These are phyloP conservation scores for Salvelinus sp. DNA, from an alignment of 2,113 vertebrate species.

Conservation along the genomic window DNA sequence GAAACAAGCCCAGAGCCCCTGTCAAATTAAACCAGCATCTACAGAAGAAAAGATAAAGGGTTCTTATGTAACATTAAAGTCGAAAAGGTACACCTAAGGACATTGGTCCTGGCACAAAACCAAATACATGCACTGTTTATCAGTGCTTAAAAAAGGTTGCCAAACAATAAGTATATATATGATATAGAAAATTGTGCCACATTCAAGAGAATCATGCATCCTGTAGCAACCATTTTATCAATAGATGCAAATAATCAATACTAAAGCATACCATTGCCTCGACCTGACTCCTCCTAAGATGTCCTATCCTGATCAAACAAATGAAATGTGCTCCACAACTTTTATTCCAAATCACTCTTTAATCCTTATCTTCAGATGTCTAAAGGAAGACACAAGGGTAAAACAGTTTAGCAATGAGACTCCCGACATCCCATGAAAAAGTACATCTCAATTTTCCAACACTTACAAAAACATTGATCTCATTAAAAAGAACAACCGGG, in stretches of 20 bases:
- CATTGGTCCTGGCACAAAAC: conserved; percentile 59
- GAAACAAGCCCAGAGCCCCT: not conserved
- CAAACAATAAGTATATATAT: conserved; percentile 40
- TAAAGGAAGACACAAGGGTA: conserved; percentile 99
- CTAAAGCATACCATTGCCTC: conserved; percentile 98
- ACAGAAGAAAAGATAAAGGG: conserved; percentile 37
- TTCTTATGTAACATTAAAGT: conserved; percentile 49
- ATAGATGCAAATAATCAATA: conserved; percentile 79
- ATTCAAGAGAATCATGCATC: conserved; percentile 60
- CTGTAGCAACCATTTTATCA: conserved; percentile 62
- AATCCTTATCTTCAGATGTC: conserved; percentile 99
- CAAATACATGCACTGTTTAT: conserved; percentile 31
- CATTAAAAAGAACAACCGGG: conserved; percentile 72
- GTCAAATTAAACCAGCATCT: conserved; percentile 35
- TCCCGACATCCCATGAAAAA: conserved; percentile 72
- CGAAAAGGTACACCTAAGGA: conserved; percentile 65
- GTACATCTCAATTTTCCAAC: conserved; percentile 57
- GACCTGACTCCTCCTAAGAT: conserved; percentile 95
- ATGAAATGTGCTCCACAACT: conserved; percentile 99
- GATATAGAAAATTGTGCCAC: conserved; percentile 58
- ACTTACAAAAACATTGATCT: conserved; percentile 79
- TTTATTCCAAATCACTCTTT: conserved; percentile 99
- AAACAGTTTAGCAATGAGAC: conserved; percentile 83
- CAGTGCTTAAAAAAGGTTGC: conserved; percentile 33
- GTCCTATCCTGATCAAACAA: conserved; percentile 98